phyloP scores from a whole-genome alignment of 23 tunicate species.

The Halocynthia roretzi region DNA sequence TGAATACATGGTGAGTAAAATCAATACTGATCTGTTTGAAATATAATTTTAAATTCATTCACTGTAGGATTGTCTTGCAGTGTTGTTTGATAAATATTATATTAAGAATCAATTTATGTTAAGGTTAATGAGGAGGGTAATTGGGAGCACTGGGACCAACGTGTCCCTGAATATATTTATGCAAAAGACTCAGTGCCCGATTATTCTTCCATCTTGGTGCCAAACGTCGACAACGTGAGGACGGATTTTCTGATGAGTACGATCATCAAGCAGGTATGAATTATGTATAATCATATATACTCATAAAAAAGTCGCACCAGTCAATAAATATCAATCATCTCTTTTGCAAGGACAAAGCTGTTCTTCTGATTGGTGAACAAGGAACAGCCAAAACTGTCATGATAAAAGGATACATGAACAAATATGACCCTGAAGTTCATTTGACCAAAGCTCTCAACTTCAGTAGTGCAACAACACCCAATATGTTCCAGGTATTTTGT shows the following conservation, averaged over 20 bases:
- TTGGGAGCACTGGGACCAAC: conserved; percentile 90
- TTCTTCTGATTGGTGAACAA: conserved; percentile 98
- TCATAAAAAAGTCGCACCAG: too few relatives aligned
- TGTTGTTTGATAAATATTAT: neutral
- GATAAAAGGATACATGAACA: conserved; percentile 92
- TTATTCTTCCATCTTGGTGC: conserved; percentile 86
- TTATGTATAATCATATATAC: too few relatives aligned
- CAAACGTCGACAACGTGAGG: conserved; percentile 97
- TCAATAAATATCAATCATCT: too few relatives aligned
- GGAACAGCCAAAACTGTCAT: conserved; percentile 99
- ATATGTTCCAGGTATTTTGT: conserved; percentile 85
- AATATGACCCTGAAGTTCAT: conserved; percentile 91
- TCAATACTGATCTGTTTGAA: neutral
- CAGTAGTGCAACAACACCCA: conserved; percentile 96
- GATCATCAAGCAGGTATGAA: conserved; percentile 89
- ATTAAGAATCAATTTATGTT: neutral
- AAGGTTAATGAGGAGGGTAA: conserved; percentile 89
- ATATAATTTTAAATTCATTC: neutral
- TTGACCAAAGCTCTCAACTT: conserved; percentile 95
- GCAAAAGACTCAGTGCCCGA: conserved; percentile 95
- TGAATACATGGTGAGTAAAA: conserved; percentile 74
- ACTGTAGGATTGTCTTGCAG: neutral
- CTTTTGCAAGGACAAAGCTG: conserved; percentile 62
- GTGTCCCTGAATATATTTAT: conserved; percentile 88
- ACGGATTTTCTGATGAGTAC: conserved; percentile 87